Conservation (phyloP, 2,113 vertebrate genomes). For the Holacanthus passer region DNA sequence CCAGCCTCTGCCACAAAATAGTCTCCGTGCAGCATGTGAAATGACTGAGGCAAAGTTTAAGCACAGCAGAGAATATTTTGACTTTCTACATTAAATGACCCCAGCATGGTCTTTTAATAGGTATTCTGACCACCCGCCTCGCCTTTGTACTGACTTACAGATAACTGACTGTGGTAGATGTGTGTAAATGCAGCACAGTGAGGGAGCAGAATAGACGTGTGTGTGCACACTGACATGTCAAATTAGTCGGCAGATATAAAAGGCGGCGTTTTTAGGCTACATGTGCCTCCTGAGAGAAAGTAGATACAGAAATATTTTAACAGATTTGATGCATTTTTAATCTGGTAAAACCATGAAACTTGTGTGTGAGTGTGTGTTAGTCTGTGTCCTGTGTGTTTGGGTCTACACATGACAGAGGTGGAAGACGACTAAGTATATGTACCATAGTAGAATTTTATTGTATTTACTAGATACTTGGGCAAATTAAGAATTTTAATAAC, state of each 20-base stretch:
- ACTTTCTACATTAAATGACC: slow-evolving; percentile 28
- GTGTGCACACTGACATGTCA: slow-evolving; percentile 55
- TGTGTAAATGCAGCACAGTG: slow-evolving; percentile 38
- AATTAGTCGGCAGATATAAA: slow-evolving; percentile 57
- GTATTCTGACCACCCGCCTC: slow-evolving; percentile 31
- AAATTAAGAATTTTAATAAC: too few species aligned
- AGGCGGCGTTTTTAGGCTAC: slow-evolving; percentile 34
- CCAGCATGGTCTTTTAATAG: slow-evolving; percentile 37
- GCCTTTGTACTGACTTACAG: slow-evolving; percentile 55
- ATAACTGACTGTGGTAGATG: slow-evolving; percentile 41
- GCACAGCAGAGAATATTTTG: slow-evolving; percentile 6
- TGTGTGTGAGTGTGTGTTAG: background rate
- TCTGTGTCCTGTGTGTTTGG: background rate
- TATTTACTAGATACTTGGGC: too few species aligned
- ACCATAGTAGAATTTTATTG: background rate
- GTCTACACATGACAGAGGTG: background rate
- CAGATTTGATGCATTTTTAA: slow-evolving; percentile 40
- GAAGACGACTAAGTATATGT: slow-evolving; percentile 7
- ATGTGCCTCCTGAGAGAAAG: slow-evolving; percentile 11
- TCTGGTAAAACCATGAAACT: slow-evolving; percentile 14
- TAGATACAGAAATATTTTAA: slow-evolving; percentile 38
- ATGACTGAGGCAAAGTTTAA: background rate
- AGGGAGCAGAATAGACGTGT: slow-evolving; percentile 38
- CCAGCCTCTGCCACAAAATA: slow-evolving; percentile 40
- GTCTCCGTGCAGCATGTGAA: slow-evolving; percentile 23